Evolutionary conservation across 1,140 invertebrate species (phyloP), one percentile per base, ranked within the genome.

Genomic region (Euwallacea similis): DNA sequence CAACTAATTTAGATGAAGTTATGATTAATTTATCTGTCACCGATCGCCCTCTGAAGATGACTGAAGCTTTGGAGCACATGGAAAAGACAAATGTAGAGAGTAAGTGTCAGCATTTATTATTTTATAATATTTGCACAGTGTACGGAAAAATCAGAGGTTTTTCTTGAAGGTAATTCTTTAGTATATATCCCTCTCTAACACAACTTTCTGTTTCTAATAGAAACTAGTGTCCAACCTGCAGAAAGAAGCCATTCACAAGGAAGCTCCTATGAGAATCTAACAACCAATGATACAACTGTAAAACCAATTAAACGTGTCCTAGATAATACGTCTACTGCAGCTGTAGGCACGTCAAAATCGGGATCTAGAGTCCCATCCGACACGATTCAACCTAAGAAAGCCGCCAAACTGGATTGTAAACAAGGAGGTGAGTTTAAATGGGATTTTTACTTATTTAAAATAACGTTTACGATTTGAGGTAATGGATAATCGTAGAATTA

Each of bases 21-120:
- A 69, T 87, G 4, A 83, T 84, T 76, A 72, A 72, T 56, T 42
- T 78, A 13, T 58, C 42, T 65, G 80, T 85, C 21, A 76, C 79
- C 11, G 85, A 84, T 63, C 77, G 85, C 66, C 85, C 84, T 16
- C 81, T 85, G n/a, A 85, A 85, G 76, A 83, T 86, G 4, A 85
- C 83, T 71, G 85, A 86, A 74, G 84, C 83, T 47, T 75, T 85
- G 15, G 83, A 84, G 13, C 82, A 84, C 81, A 82, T 82, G 74
- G 76, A 84, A 21, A 84, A 86, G 75, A 79, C 82, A 46, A 13
- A 21, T 2, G 8, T 21, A 11, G 71, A 72, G 59, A 72, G 71
- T 72, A 63, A 55, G 65, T 66, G 1, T 33, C 21, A 33, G 4
- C 4, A 33, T 33, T 33, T 33, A 33, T 33, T 33, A 33, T 33